Conservation (phyloP, 92 coral and sea anemone genomes). For the Paragorgia papillata region DNA sequence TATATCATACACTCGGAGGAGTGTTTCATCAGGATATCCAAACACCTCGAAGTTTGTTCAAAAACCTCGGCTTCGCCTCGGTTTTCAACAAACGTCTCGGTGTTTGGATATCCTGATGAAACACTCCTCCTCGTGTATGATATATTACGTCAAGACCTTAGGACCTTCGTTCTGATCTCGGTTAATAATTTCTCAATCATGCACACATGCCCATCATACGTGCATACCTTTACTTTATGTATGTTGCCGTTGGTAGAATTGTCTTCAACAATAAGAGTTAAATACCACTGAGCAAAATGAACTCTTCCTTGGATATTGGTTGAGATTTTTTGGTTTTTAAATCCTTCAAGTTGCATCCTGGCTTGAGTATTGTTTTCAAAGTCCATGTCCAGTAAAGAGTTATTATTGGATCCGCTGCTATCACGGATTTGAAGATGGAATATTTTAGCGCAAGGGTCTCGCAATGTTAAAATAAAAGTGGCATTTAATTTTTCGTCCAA, state of each 20-base stretch:
- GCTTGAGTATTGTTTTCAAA: conserved; percentile 14
- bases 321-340: background rate
- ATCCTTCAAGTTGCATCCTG: conserved; percentile 17
- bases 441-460: conserved; percentile 2
- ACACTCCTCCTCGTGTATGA: no score
- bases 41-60: no score
- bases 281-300: background rate
- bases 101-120: no score
- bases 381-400: background rate
- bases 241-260: background rate
- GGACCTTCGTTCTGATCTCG: no score
- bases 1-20: no score
- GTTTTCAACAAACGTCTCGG: no score
- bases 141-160: no score
- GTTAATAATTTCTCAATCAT: no score
- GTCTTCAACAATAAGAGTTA: conserved; percentile 4
- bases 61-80: no score
- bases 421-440: conserved; percentile 16
- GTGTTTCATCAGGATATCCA: no score
- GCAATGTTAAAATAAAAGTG: conserved; percentile 8
- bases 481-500: conserved; percentile 29
- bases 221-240: conserved; percentile 1
- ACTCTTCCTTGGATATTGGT: background rate
- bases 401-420: background rate
- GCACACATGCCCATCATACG: no score